Evolutionary conservation across 2,797 vertebrate species (phyloP).

Genomic region (Oceanodroma leucorhoa): DNA sequence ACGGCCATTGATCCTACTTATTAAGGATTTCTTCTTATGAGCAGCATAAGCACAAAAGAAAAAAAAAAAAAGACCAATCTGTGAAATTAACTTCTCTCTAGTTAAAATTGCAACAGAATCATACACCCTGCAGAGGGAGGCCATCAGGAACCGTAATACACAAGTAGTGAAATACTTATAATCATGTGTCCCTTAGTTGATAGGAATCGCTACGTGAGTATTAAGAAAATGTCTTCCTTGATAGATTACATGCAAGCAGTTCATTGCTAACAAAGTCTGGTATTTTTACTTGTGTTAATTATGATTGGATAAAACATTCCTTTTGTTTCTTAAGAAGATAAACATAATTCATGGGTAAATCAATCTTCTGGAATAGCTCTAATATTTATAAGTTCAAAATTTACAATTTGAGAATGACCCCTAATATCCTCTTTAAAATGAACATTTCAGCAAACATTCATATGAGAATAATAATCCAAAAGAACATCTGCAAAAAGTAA

Average conservation of each 20-base stretch:
- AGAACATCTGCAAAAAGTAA: not conserved
- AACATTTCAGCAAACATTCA: not conserved
- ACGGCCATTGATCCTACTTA: not conserved
- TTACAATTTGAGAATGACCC: not conserved
- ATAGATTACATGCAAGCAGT: not conserved
- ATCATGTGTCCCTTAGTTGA: not conserved
- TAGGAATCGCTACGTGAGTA: not conserved
- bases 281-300: not conserved
- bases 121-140: not conserved
- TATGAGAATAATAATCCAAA: not conserved
- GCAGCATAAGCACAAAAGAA: not conserved
- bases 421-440: not conserved
- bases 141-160: not conserved
- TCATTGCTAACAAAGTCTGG: not conserved
- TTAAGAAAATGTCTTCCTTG: not conserved
- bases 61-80: not conserved
- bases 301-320: not conserved
- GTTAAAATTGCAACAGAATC: not conserved
- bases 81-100: not conserved
- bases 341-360: not conserved
- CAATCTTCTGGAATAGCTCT: not conserved
- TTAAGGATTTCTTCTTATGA: not conserved
- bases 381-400: not conserved
- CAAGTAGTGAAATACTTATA: not conserved
- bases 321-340: not conserved